Evolutionary conservation across 2,797 vertebrate species (phyloP), one percentile per base, ranked within the genome.

Genomic region (Hippocampus kuda): DNA sequence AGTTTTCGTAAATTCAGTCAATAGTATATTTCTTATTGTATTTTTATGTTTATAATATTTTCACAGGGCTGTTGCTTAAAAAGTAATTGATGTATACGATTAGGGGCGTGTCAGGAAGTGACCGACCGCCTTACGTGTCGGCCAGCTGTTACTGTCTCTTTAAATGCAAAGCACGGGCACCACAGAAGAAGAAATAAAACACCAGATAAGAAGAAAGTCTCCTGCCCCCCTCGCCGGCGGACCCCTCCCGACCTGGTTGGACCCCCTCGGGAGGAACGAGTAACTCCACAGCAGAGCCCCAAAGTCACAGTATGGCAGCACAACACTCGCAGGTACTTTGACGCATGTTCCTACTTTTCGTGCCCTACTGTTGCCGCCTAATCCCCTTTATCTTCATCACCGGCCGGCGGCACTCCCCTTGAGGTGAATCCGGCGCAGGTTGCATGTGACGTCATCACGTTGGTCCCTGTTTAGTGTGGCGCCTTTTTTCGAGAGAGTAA

Each of bases 101-200:
- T 27, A 12, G 26, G 63, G 63, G 24, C 11, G 63, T 46, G 11
- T n/a, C 22, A 65, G 63, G 10, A 9, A 62, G 18, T 13, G 44
- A 46, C 13, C 12, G 12, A 15, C 48, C 5, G 18, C 16, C 38
- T 65, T 11, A 44, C 2, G 65, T 48, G 20, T 13, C 16, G 5
- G 26, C 41, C 30, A 18, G 56, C 13, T 26, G 60, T 84, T 86
- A 82, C 85, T 87, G 85, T 72, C 79, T 77, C 89, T 90, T 90
- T 90, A 87, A 89, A 90, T 88, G 64, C 81, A 79, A 83, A 67
- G 59, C 73, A 72, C 54, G 68, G 70, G 63, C 63, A 20, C 59
- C 59, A 60, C 15, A 9, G 59, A 30, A 30, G 59, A 60, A 60
- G 59, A 59, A 30, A 26, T 30, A 18, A 38, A 20, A 16, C 59